Evolutionary conservation across 2,888 invertebrate species (phyloP).

Genomic region (Drosophila pullipes): DNA sequence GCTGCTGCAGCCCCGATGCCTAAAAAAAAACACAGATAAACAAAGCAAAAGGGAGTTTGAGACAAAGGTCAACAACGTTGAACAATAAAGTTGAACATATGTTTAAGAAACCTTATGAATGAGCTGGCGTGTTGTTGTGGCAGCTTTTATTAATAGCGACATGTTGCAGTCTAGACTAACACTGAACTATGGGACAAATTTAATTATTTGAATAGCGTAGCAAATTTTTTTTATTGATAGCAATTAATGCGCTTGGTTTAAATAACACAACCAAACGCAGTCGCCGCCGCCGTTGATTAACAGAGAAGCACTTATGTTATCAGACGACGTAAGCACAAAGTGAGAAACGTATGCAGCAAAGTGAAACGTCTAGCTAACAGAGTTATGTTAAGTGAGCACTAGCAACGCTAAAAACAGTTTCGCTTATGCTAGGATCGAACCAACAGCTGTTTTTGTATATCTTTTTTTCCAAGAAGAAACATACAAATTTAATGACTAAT

Average conservation of each 20-base stretch:
- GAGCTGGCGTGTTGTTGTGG: conserved; percentile 57
- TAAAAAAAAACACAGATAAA: conserved; percentile 41
- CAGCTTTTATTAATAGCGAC: conserved; percentile 69
- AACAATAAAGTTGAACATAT: conserved; percentile 31
- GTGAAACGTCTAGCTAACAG: neutral
- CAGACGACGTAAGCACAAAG: conserved; percentile 14
- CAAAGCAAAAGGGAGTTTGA: conserved; percentile 43
- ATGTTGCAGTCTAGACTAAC: conserved; percentile 42
- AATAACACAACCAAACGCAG: conserved; percentile 50
- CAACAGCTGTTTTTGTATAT: conserved; percentile 54
- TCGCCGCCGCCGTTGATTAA: conserved; percentile 32
- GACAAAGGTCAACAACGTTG: conserved; percentile 52
- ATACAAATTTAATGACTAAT: conserved; percentile 31
- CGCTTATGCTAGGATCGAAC: neutral
- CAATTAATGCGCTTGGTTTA: conserved; percentile 42
- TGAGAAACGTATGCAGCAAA: conserved; percentile 27
- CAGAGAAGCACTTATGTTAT: conserved; percentile 9
- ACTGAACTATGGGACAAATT: conserved; percentile 19
- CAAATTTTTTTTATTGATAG: conserved; percentile 19
- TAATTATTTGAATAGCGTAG: conserved; percentile 23
- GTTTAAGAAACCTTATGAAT: conserved; percentile 73
- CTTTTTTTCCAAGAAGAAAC: conserved; percentile 6
- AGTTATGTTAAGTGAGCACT: neutral
- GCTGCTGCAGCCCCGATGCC: conserved; percentile 53
- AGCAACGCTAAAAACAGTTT: neutral